Evolutionary conservation across 1,140 invertebrate genomes (phyloP).

Genomic region (Drosophila sp.): DNA sequence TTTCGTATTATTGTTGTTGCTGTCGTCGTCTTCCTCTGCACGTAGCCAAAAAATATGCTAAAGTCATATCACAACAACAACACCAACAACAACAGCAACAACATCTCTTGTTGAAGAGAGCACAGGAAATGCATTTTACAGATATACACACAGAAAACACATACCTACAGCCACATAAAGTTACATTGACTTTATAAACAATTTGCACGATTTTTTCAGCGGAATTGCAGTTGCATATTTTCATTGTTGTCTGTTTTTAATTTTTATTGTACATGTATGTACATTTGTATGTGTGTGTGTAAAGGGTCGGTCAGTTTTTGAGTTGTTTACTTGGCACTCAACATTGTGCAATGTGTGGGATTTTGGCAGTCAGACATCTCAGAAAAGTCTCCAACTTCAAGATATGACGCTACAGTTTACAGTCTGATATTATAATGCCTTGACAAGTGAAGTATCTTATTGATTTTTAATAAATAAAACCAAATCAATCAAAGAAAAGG

Average conservation of each 20-base stretch:
- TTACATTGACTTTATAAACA: constrained; percentile 49
- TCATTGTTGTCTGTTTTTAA: constrained; percentile 8
- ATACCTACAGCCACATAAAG: too few species aligned
- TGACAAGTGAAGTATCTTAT: background rate
- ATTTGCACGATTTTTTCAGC: constrained; percentile 42
- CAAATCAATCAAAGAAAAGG: too few species aligned
- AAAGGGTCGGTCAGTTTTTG: constrained; percentile 49
- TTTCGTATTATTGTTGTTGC: constrained; percentile 21
- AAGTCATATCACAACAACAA: constrained; percentile 51
- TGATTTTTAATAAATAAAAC: background rate
- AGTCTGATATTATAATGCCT: background rate
- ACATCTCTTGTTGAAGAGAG: constrained; percentile 43
- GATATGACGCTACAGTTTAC: constrained; percentile 4
- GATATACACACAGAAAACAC: constrained; percentile 21
- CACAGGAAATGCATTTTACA: constrained; percentile 66
- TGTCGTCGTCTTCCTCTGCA: constrained; percentile 44
- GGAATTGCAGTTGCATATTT: constrained; percentile 47
- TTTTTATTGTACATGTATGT: background rate
- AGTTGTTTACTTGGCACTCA: constrained; percentile 45
- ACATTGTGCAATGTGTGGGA: constrained; percentile 31
- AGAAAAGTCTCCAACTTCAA: background rate
- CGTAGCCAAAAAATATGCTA: constrained; percentile 72
- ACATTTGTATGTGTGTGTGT: constrained; percentile 16
- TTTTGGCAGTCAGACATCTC: constrained; percentile 23
- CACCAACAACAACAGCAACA: constrained; percentile 43